A percentile compares a stretch with the other conserved stretches of the same genome.
phyloP scores from a whole-genome alignment of 2,888 invertebrate genomes.

The Sturmia bella region DNA sequence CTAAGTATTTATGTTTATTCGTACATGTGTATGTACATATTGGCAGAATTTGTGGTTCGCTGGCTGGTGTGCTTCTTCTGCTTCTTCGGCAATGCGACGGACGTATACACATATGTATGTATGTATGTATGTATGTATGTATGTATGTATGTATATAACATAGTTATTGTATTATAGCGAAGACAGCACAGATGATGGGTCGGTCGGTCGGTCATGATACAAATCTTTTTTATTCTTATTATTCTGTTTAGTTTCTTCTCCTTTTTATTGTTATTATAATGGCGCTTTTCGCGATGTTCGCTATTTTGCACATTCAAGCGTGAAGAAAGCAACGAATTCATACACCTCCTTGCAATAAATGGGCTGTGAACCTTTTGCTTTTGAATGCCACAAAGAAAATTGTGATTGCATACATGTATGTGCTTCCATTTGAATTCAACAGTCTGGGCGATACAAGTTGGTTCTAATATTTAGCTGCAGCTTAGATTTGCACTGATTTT shows the following conservation, averaged over 20 bases:
- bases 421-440: neutral
- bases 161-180: constrained; percentile 58
- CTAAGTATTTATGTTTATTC: constrained; percentile 10
- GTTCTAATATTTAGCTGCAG: no score
- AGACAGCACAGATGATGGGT: constrained; percentile 65
- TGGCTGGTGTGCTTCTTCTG: neutral
- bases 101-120: no score
- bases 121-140: neutral
- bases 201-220: constrained; percentile 63
- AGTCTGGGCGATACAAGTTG: constrained; percentile 6
- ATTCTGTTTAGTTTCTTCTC: constrained; percentile 18
- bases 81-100: constrained; percentile 17
- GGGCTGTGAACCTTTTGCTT: constrained; percentile 42
- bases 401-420: neutral
- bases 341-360: constrained; percentile 38
- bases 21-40: constrained; percentile 5
- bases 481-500: no score
- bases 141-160: constrained; percentile 13
- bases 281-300: constrained; percentile 60
- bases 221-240: constrained; percentile 55
- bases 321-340: constrained; percentile 49
- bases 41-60: constrained; percentile 23
- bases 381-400: constrained; percentile 13
- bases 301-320: constrained; percentile 62
- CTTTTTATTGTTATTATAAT: constrained; percentile 48